A percentile compares a stretch with the other conserved stretches of the same genome.
Conservation (phyloP, 2,888 invertebrate species). For the Mechanitis mazaeus region DNA sequence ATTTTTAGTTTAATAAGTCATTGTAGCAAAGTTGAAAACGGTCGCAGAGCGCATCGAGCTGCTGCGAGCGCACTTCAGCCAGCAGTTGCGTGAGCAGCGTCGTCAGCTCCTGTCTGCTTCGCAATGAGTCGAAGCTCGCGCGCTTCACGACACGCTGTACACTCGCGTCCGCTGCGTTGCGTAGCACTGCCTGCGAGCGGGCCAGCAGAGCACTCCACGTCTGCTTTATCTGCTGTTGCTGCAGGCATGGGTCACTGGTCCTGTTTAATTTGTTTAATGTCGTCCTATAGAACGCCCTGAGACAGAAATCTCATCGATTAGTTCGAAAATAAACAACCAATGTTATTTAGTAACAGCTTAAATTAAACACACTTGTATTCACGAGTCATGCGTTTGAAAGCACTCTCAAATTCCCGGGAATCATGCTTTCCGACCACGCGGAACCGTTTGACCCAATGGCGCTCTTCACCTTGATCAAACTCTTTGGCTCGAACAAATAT, state of each 20-base stretch:
- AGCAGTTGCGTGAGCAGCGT: conserved; percentile 33
- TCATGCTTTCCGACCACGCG: conserved; percentile 33
- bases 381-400: conserved; percentile 41
- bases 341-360: not conserved
- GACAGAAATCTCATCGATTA: not conserved
- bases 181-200: conserved; percentile 19
- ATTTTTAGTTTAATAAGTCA: conserved; percentile 29
- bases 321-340: not conserved
- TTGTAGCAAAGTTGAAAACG: conserved; percentile 40
- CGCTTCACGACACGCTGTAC: conserved; percentile 33
- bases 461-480: conserved; percentile 22
- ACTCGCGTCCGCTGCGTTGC: not conserved
- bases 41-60: conserved; percentile 40
- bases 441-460: conserved; percentile 34
- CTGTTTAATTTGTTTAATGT: conserved; percentile 13
- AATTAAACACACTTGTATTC: conserved; percentile 35
- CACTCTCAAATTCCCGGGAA: conserved; percentile 39
- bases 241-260: conserved; percentile 33
- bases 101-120: conserved; percentile 25
- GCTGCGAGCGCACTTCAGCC: conserved; percentile 29
- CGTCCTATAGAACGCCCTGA: conserved; percentile 34
- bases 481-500: conserved; percentile 37
- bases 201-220: conserved; percentile 41
- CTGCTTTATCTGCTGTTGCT: conserved; percentile 36
- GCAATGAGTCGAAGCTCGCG: conserved; percentile 11